phyloP scores from a whole-genome alignment of 92 coral and sea anemone species.

The Epizoanthus illoricatus region DNA sequence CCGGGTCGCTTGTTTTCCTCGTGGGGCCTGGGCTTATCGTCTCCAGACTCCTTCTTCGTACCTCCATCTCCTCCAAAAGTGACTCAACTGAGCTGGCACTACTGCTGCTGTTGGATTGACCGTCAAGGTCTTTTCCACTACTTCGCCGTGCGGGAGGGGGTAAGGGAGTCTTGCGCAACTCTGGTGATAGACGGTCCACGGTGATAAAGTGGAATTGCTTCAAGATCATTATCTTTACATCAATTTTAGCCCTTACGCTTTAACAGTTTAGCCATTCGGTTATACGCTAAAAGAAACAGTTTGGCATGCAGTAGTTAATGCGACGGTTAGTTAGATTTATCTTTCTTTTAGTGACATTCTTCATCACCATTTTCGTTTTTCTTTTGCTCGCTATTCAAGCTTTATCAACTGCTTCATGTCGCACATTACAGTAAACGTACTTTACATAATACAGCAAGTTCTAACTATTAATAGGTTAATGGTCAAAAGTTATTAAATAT shows the following conservation, averaged over 20 bases:
- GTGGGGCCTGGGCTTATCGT: conserved; percentile 33
- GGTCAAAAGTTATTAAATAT: no score
- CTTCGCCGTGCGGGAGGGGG: conserved; percentile 44
- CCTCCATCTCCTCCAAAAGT: conserved; percentile 69
- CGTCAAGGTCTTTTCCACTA: conserved; percentile 23
- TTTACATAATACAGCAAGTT: no score
- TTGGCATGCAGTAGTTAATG: no score
- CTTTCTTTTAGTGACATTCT: no score
- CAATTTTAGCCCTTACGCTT: neutral
- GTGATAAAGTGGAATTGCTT: conserved; percentile 8
- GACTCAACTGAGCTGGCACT: conserved; percentile 74
- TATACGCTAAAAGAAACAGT: no score
- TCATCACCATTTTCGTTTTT: no score
- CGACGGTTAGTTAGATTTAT: no score
- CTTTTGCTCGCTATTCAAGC: no score
- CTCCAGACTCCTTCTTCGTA: conserved; percentile 66
- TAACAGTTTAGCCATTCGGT: no score
- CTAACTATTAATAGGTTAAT: no score
- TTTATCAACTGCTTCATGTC: no score
- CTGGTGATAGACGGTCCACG: neutral
- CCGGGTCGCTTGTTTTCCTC: conserved; percentile 61
- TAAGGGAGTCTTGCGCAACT: conserved; percentile 31
- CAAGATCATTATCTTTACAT: neutral
- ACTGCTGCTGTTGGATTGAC: conserved; percentile 52
- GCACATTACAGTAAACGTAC: no score